Evolutionary conservation across 2,113 vertebrate species (phyloP), one percentile per base, ranked within the genome.

Genomic region (Pyxicephalus adspersus): DNA sequence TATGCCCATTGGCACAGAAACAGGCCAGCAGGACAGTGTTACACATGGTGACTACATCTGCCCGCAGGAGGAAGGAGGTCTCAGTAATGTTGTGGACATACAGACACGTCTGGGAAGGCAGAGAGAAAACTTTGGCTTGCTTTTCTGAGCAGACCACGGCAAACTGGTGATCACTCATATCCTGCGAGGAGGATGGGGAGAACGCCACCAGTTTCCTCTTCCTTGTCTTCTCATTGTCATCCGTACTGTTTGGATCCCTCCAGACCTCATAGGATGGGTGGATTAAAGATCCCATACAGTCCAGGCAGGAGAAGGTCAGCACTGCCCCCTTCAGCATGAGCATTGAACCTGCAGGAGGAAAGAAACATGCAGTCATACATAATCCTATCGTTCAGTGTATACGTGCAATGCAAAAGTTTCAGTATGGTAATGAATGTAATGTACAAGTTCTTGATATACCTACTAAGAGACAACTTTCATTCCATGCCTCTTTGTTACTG

Each of bases 81-180:
- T 99, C 98, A 0, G 98, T 99, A 93, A 99, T 98, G 94, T 96
- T 99, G 91, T 98, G 96, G 77, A 95, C 94, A 57, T 95, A 97
- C 83, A 98, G 94, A 91, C 96, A 97, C 29, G 94, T 95, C 93
- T 98, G 97, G n/a, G 96, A 95, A 82, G 97, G 97, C 95, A 99
- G 96, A 86, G 96, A 87, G 90, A 97, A 95, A 57, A 99, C 96
- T 93, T 98, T 98, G 91, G 98, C 98, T 95, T 99, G 98, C 87
- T 95, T 96, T 90, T 99, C 98, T 17, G 97, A 98, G 90, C 97
- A 99, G 86, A 97, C 92, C 84, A 99, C 92, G 34, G 93, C 94
- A 90, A 97, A 95, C 83, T 98, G 97, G 86, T 97, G 95, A 26
- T 98, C 96, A 83, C 93, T 92, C 83, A 85, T 87, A 23, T 98